phyloP scores from a whole-genome alignment of 2,888 invertebrate genomes.

The Amaurobius ferox region DNA sequence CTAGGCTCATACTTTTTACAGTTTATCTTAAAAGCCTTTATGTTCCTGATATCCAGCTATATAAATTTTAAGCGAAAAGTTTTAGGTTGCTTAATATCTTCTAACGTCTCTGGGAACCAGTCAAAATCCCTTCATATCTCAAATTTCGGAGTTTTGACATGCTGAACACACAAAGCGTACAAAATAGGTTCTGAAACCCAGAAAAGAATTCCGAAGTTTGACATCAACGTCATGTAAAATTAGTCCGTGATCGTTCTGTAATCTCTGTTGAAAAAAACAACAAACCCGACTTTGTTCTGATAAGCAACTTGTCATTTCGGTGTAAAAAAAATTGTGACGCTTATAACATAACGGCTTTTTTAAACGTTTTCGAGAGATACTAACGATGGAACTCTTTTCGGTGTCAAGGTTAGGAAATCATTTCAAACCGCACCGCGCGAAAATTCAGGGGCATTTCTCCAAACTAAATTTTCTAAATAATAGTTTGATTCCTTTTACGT shows the following conservation, averaged over 20 bases:
- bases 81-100: too few species aligned
- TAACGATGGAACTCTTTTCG: slow-evolving; percentile 32
- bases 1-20: too few species aligned
- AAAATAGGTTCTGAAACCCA: too few species aligned
- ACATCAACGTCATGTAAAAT: slow-evolving; percentile 43
- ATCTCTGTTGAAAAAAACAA: background rate
- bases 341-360: slow-evolving; percentile 30
- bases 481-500: too few species aligned
- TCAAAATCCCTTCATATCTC: too few species aligned
- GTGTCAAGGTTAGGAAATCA: slow-evolving; percentile 37
- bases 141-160: too few species aligned
- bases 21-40: too few species aligned
- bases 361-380: slow-evolving; percentile 36
- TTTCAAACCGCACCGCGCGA: background rate
- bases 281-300: slow-evolving; percentile 7
- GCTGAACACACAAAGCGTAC: too few species aligned
- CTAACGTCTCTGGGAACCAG: too few species aligned
- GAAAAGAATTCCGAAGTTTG: background rate
- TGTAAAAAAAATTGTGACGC: slow-evolving; percentile 26
- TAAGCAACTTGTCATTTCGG: slow-evolving; percentile 25
- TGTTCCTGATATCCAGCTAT: too few species aligned
- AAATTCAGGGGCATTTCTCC: background rate
- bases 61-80: too few species aligned
- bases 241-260: slow-evolving; percentile 16
- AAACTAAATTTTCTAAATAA: background rate